Base-by-base conservation (phyloP, 1,140 invertebrate genomes). In the Zophobas morio region DNA sequence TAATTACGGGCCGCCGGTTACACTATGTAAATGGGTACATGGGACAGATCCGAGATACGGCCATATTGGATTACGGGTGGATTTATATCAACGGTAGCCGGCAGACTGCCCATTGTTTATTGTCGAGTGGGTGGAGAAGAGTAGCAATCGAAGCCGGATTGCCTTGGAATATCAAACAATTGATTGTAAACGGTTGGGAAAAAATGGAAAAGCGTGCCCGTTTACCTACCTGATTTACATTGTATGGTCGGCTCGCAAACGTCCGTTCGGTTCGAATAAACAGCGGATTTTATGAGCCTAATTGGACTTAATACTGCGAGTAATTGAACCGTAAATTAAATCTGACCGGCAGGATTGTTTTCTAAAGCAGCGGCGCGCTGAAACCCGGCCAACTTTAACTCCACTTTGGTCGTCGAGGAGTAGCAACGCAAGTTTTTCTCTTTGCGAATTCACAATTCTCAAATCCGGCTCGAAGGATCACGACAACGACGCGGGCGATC, bases 91-190 rank as follows among this genome's bases (percentile, higher is more conserved):
- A 40, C 60, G 39, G 60, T 66, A 66, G 60, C 60, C 60, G 39
- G 36, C 60, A 66, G 39, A 40, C 49, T 51, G 49, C 20, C 60
- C 60, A 66, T 66, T 66, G 60, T 66, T 66, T 66, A 66, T 66
- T 2, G 35, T 63, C 20, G 60, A 20, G 60, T 66, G 60, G 60
- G 60, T 66, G 60, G 60, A 66, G 60, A 66, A 66, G 60, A 66
- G 60, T 66, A 66, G 60, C 60, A 42, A 66, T 66, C 39, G 60
- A 66, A 66, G 4, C 60, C 39, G 60, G 60, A 40, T 66, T 20
- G 60, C 60, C 60, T 66, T 66, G 60, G 60, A 66, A 66, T 66
- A 66, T 66, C 60, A 66, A 66, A 66, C 60, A 66, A 66, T 66
- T 66, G 60, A 66, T 66, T 66, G 60, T 66, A 42, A 42, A 60